These are phyloP conservation scores for Coregonus ussuriensis DNA, from an alignment of 2,797 vertebrate species.

Conservation along the genomic window DNA sequence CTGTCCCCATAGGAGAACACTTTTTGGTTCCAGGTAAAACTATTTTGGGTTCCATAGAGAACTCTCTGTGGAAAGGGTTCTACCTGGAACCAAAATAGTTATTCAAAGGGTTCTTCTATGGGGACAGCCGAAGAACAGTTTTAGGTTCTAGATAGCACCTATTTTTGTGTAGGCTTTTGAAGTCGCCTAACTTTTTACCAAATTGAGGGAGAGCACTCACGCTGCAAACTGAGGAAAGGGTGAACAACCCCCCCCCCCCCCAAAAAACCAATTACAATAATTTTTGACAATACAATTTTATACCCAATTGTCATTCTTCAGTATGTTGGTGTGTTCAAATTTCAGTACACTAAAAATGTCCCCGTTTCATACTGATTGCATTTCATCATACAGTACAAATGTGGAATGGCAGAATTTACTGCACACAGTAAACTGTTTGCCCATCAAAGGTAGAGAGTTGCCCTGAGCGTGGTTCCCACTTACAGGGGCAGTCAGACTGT, in stretches of 20 bases:
- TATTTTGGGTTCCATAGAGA: too few species aligned
- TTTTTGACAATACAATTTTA: background rate
- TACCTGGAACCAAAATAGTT: too few species aligned
- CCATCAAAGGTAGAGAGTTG: conserved; percentile 47
- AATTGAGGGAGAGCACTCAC: background rate
- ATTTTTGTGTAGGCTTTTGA: background rate
- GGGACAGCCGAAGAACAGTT: too few species aligned
- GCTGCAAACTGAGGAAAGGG: background rate
- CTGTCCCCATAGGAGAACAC: too few species aligned
- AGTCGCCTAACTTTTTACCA: background rate
- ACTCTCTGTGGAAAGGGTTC: too few species aligned
- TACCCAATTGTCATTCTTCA: background rate
- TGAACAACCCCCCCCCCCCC: background rate
- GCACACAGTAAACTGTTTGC: conserved; percentile 7
- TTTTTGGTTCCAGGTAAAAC: too few species aligned
- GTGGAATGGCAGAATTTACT: background rate
- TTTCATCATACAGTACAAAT: background rate
- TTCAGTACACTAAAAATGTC: background rate
- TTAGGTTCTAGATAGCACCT: too few species aligned
- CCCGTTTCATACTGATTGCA: too few species aligned
- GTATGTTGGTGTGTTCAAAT: background rate
- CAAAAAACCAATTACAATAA: background rate
- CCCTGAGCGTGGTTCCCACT: conserved; percentile 54
- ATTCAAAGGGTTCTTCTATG: too few species aligned
- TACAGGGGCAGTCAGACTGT: conserved; percentile 41